Conservation (phyloP, 2,888 invertebrate genomes). For the Baccha elongata region DNA sequence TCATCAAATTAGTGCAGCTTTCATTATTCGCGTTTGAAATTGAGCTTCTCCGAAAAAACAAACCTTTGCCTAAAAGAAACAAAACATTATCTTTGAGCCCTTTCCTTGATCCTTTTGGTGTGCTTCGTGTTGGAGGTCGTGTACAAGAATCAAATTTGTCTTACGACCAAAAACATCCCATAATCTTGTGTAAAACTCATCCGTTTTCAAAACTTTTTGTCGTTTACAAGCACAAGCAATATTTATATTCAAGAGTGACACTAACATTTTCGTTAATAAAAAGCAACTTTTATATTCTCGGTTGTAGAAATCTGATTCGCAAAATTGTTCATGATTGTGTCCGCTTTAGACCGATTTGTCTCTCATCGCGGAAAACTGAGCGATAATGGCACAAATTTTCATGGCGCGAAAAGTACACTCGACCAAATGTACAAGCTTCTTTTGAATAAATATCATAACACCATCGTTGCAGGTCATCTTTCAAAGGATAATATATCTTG, state of each 20-base stretch:
- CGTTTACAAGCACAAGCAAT: slow-evolving; percentile 3
- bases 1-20: no score
- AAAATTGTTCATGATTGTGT: slow-evolving; percentile 25
- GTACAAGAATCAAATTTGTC: background rate
- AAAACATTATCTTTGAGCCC: no score
- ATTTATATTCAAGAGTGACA: slow-evolving; percentile 6
- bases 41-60: no score
- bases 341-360: slow-evolving; percentile 12
- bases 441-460: slow-evolving; percentile 15
- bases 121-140: slow-evolving; percentile 12
- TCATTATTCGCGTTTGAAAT: no score
- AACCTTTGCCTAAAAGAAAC: no score
- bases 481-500: slow-evolving; percentile 2
- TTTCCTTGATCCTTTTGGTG: background rate
- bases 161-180: slow-evolving; percentile 6
- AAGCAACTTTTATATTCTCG: slow-evolving; percentile 13
- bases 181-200: slow-evolving; percentile 4
- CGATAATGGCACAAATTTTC: slow-evolving; percentile 16
- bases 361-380: slow-evolving; percentile 16
- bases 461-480: slow-evolving; percentile 2
- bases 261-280: slow-evolving; percentile 2
- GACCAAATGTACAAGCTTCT: slow-evolving; percentile 3
- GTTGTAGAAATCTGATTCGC: slow-evolving; percentile 20
- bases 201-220: background rate
- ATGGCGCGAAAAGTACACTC: background rate